phyloP scores from a whole-genome alignment of 2,888 invertebrate species.

The Deilephila elpenor region DNA sequence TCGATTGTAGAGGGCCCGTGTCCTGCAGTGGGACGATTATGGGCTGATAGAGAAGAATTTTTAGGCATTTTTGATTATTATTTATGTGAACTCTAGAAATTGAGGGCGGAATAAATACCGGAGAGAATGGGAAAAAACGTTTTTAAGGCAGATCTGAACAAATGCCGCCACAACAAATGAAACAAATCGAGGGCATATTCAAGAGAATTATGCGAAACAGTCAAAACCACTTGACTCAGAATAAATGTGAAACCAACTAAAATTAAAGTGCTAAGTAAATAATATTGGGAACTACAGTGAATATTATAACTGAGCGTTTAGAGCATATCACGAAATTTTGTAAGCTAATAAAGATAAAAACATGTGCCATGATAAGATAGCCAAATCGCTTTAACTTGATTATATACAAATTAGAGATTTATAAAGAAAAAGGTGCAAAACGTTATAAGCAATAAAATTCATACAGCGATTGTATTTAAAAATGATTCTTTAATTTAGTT shows the following conservation, averaged over 20 bases:
- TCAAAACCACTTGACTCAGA: neutral
- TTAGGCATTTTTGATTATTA: too few relatives aligned
- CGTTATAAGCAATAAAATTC: neutral
- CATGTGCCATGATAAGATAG: neutral
- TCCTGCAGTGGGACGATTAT: too few relatives aligned
- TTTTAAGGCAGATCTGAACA: too few relatives aligned
- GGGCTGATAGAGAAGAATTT: too few relatives aligned
- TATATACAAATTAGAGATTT: neutral
- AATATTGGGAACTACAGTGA: neutral
- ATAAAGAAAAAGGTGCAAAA: neutral
- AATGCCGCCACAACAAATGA: too few relatives aligned
- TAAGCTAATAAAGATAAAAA: neutral
- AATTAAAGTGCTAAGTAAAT: neutral
- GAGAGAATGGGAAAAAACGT: too few relatives aligned
- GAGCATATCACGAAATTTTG: neutral
- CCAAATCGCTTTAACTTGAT: neutral
- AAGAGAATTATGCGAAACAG: neutral
- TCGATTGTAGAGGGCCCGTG: too few relatives aligned
- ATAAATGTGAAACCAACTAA: neutral
- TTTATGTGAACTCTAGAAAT: too few relatives aligned
- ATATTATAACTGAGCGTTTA: neutral
- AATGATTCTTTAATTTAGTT: too few relatives aligned
- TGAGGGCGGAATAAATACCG: too few relatives aligned
- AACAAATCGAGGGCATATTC: neutral
- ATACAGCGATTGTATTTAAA: too few relatives aligned